Evolutionary conservation across 2,888 invertebrate species (phyloP).

Genomic region (Hypena proboscidalis): DNA sequence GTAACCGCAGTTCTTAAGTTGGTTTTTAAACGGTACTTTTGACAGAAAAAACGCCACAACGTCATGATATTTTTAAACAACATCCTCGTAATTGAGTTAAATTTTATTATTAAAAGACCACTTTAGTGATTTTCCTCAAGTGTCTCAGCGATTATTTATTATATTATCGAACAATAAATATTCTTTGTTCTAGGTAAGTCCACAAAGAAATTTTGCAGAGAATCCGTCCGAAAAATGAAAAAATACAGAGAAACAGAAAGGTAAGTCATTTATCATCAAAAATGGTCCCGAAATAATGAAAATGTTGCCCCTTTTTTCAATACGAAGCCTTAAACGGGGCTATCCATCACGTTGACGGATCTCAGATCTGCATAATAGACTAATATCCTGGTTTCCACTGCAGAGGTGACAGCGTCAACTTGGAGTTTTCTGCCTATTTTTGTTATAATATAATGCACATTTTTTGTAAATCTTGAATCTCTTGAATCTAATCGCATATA

Average conservation of each 20-base stretch:
- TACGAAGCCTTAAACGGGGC: conserved; percentile 34
- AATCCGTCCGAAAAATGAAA: conserved; percentile 35
- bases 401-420: too few relatives aligned
- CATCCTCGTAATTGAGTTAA: too few relatives aligned
- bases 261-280: conserved; percentile 57
- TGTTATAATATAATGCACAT: too few relatives aligned
- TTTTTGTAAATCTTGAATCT: too few relatives aligned
- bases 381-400: conserved; percentile 33
- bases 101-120: too few relatives aligned
- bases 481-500: too few relatives aligned
- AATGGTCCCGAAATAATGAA: conserved; percentile 52
- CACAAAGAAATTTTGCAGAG: conserved; percentile 29
- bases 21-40: too few relatives aligned
- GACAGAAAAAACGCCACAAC: too few relatives aligned
- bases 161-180: conserved; percentile 23
- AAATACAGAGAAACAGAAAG: conserved; percentile 47
- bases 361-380: conserved; percentile 44
- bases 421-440: too few relatives aligned
- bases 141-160: conserved; percentile 2
- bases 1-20: too few relatives aligned
- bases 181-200: conserved; percentile 57
- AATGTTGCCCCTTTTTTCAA: conserved; percentile 49
- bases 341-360: conserved; percentile 47
- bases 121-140: background rate
- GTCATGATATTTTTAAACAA: too few relatives aligned